A percentile compares a stretch with the other conserved stretches of the same genome.
Evolutionary conservation across 2,797 vertebrate genomes (phyloP).

Genomic region (Numenius phaeopus): DNA sequence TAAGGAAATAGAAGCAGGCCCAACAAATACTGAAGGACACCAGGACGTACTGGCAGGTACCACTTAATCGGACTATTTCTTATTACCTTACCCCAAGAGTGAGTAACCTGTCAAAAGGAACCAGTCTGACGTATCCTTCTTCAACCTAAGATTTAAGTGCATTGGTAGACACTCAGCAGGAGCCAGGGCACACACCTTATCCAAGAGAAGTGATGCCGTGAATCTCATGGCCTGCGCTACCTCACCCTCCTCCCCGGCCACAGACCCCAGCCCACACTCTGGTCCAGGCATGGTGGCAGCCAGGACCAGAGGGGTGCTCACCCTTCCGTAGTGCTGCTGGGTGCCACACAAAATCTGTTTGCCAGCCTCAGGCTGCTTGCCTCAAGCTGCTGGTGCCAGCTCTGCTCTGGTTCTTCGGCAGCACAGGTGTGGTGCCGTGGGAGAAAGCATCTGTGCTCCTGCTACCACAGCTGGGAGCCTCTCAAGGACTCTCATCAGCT

Average conservation of each 20-base stretch:
- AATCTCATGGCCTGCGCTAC: background rate
- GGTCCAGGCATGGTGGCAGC: background rate
- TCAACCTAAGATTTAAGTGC: background rate
- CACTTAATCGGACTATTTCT: background rate
- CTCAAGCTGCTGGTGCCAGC: background rate
- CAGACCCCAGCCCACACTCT: accelerated
- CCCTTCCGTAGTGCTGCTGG: accelerated
- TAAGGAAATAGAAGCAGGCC: background rate
- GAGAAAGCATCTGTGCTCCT: background rate
- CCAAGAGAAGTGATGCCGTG: background rate
- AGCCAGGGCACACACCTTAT: background rate
- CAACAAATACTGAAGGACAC: background rate
- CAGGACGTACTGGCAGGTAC: background rate
- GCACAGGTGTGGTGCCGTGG: background rate
- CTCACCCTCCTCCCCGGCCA: background rate
- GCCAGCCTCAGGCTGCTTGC: background rate
- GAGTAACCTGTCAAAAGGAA: background rate
- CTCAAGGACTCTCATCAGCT: slow-evolving; percentile 24
- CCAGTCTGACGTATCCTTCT: background rate
- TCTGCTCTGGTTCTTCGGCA: background rate
- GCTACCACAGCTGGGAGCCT: background rate
- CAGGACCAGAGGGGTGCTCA: background rate
- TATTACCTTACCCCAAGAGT: background rate
- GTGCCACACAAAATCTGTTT: background rate
- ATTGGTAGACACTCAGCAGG: background rate